Evolutionary conservation across 2,888 invertebrate genomes (phyloP), one percentile per base, ranked within the genome.

Genomic region (Andrena flavipes): DNA sequence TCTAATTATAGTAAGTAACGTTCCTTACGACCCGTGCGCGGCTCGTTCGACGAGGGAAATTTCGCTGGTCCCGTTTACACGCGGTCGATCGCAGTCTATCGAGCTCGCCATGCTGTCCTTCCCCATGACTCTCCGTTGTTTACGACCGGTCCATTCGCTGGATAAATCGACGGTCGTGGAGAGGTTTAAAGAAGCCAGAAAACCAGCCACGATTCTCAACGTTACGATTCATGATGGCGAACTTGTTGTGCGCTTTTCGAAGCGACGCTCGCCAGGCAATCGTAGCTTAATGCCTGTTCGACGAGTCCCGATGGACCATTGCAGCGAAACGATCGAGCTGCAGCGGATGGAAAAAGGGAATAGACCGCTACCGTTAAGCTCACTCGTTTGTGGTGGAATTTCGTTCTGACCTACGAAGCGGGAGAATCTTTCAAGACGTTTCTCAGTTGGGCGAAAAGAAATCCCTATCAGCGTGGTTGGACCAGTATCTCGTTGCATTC

Each of bases 281-380:
- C 62, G 67, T 33, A 62, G 70, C 72, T 75, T 63, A 72, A 72
- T 65, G 63, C 59, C 48, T 70, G 62, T 71, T 84, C 70, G 76
- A 79, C 70, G 65, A 73, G 62, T 70, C 67, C 42, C 65, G 70
- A 75, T 42, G 62, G 65, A 54, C 30, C 69, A 48, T 77, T 59
- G 67, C 54, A 16, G 62, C 23, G 33, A 59, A 75, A 69, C 78
- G 56, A 78, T 68, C 78, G 49, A 62, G 30, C 20, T 4, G 7
- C 6, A 10, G 7, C 0, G 23, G n/a, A 63, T n/a, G 2, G n/a
- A 51, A n/a, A 30, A 42, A 6, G 26, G 48, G 13, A 54, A 48
- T 29, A 42, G 62, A 76, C 62, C 13, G 35, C 35, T 16, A 23
- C n/a, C 49, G 23, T 7, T n/a, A 29, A 59, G 68, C 30, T 35